A percentile compares a stretch with the other conserved stretches of the same genome.
Conservation (phyloP, 2,113 vertebrate species). For the Xiphorhynchus elegans region DNA sequence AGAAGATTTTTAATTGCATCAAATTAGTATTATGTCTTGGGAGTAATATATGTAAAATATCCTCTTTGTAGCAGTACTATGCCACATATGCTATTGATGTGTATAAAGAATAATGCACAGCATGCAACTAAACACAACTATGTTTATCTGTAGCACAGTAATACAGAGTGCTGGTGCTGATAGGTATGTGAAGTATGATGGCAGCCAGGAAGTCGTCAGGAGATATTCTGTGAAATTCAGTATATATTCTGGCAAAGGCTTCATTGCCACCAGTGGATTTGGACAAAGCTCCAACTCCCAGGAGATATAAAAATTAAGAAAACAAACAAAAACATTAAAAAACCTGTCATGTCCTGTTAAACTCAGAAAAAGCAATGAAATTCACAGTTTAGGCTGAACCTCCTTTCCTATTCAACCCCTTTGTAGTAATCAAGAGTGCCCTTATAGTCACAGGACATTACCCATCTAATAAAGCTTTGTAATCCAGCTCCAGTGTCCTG, state of each 20-base stretch:
- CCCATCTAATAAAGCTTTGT: not conserved
- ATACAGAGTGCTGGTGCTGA: not conserved
- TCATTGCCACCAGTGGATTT: not conserved
- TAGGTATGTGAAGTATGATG: not conserved
- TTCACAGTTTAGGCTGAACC: not conserved
- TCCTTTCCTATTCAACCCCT: not conserved
- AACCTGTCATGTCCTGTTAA: not conserved
- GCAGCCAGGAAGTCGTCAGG: not conserved
- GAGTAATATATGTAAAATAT: not conserved
- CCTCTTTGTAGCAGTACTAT: not conserved
- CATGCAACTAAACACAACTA: not conserved
- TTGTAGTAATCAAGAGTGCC: not conserved
- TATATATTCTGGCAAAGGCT: not conserved
- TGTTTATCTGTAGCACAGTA: not conserved
- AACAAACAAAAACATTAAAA: not conserved
- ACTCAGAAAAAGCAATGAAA: not conserved
- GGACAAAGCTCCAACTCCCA: not conserved
- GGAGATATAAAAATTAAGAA: not conserved
- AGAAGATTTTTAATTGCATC: constrained; percentile 37
- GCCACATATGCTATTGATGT: not conserved
- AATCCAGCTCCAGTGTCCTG: not conserved
- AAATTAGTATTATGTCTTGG: not conserved
- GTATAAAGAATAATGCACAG: constrained; percentile 19
- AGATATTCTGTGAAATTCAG: not conserved
- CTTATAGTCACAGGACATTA: not conserved